Conservation (phyloP, 2,113 vertebrate genomes). For the Clarias batrachus region DNA sequence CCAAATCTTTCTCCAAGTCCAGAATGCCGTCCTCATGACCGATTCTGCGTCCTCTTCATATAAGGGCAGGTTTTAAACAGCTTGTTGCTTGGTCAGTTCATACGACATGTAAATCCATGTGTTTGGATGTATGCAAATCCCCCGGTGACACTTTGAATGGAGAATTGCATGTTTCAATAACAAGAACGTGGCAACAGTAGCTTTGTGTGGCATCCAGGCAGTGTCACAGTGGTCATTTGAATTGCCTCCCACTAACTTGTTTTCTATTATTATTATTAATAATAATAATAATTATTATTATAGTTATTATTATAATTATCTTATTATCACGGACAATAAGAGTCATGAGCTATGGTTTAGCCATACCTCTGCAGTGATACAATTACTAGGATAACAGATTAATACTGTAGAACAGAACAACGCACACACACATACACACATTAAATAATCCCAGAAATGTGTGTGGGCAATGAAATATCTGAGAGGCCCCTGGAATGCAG, state of each 20-base stretch:
- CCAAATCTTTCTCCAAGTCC: constrained; percentile 13
- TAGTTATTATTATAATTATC: neutral
- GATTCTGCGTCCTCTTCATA: neutral
- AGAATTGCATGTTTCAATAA: constrained; percentile 20
- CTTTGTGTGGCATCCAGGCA: constrained; percentile 7
- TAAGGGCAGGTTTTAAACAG: neutral
- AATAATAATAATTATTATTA: too few species aligned
- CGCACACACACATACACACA: constrained; percentile 36
- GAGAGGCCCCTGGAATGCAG: constrained; percentile 71
- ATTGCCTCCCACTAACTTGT: neutral
- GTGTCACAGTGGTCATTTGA: neutral
- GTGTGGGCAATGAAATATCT: constrained; percentile 64
- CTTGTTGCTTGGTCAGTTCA: neutral
- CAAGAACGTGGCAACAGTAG: constrained; percentile 1
- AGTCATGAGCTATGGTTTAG: too few species aligned
- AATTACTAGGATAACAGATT: constrained; percentile 6
- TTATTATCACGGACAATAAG: neutral
- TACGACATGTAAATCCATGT: constrained; percentile 26
- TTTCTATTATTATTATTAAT: neutral
- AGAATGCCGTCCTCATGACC: neutral
- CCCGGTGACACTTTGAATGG: neutral
- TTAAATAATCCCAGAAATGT: constrained; percentile 61
- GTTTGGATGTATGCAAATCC: constrained; percentile 36
- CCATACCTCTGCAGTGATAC: neutral
- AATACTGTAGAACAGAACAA: neutral